Percentiles rank a stretch among this genome's conserved stretches.
Conservation (phyloP, 2,113 vertebrate genomes). For the Rhabdornis inornatus region DNA sequence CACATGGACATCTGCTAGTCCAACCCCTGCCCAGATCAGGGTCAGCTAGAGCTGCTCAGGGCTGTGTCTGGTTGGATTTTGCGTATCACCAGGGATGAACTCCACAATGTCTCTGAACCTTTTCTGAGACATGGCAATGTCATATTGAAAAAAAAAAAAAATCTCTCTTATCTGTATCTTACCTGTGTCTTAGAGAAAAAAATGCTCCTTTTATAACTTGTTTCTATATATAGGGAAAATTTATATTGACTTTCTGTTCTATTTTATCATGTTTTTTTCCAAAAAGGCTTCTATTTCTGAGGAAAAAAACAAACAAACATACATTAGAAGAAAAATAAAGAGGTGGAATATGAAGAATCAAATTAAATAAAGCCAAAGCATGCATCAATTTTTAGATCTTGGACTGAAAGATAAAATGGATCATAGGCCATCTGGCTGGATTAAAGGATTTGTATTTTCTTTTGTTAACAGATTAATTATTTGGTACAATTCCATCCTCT, state of each 20-base stretch:
- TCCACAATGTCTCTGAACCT: rapidly evolving
- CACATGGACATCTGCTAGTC: background rate
- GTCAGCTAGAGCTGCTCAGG: background rate
- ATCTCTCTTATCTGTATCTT: background rate
- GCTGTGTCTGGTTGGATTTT: background rate
- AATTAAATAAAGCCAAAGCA: background rate
- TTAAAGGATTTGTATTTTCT: background rate
- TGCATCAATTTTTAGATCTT: background rate
- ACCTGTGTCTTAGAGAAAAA: background rate
- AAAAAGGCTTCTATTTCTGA: background rate
- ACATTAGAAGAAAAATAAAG: background rate
- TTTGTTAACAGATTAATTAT: background rate
- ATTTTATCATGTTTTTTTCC: background rate
- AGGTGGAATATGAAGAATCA: background rate
- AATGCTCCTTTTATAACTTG: background rate
- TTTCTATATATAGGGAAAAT: background rate
- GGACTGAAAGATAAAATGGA: background rate
- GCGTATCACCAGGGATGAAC: background rate
- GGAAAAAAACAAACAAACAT: background rate
- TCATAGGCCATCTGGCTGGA: background rate
- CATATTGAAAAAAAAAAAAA: background rate
- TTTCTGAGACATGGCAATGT: background rate
- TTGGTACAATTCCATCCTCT: background rate
- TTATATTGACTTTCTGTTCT: background rate
- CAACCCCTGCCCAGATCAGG: background rate